These are phyloP conservation scores for Monarcha castaneiventris DNA, from an alignment of 2,113 vertebrate genomes.

Conservation along the genomic window DNA sequence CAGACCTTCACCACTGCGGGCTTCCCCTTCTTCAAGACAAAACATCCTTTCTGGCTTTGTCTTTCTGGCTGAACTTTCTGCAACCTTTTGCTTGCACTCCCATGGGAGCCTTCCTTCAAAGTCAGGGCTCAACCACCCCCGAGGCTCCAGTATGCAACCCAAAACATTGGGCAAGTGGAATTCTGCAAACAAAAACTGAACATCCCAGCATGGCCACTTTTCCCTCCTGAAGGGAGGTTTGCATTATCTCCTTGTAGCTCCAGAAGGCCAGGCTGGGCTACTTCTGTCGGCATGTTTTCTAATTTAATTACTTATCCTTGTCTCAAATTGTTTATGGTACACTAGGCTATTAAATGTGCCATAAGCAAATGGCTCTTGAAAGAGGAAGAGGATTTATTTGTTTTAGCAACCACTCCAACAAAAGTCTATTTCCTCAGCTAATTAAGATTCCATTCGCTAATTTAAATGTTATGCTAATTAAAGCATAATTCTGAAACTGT, in stretches of 20 bases:
- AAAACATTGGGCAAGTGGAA: not conserved
- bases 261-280: conserved; percentile 42
- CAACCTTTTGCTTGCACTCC: not conserved
- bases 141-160: not conserved
- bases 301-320: conserved; percentile 82
- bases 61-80: not conserved
- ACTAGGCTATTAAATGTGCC: conserved; percentile 78
- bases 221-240: not conserved
- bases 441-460: conserved; percentile 82
- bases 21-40: not conserved
- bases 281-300: conserved; percentile 70
- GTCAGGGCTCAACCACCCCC: not conserved
- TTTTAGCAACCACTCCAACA: conserved; percentile 80
- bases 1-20: not conserved
- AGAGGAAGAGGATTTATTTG: conserved; percentile 83
- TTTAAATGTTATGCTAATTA: conserved; percentile 86
- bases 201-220: not conserved
- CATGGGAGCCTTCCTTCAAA: not conserved
- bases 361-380: conserved; percentile 79
- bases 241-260: not conserved
- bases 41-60: fast-evolving
- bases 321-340: conserved; percentile 80
- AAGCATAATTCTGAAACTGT: conserved; percentile 78
- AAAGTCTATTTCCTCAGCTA: conserved; percentile 83
- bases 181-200: not conserved